phyloP scores from a whole-genome alignment of 1,140 invertebrate genomes.

The Diabrotica virgifera region DNA sequence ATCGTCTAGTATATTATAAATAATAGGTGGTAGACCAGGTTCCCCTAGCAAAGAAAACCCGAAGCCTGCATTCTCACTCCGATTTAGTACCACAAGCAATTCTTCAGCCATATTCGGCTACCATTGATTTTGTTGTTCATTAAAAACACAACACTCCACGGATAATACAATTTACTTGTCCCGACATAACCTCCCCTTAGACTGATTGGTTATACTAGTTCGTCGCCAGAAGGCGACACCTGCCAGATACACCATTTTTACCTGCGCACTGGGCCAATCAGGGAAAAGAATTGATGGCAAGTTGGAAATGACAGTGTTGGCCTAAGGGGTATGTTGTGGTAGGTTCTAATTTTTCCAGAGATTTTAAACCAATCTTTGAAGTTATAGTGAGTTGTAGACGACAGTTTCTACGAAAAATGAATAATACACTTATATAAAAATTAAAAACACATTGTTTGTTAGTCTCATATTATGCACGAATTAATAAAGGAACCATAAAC shows the following conservation, averaged over 20 bases:
- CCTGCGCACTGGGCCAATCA: background rate
- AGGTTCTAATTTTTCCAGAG: no score
- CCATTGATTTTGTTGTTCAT: conserved; percentile 41
- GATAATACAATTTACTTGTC: conserved; percentile 32
- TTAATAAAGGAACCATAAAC: no score
- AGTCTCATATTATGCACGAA: no score
- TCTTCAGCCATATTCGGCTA: conserved; percentile 77
- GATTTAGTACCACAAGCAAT: conserved; percentile 77
- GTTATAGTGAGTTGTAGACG: no score
- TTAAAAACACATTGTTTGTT: no score
- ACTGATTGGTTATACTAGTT: conserved; percentile 26
- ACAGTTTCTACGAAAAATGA: no score
- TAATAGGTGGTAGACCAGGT: conserved; percentile 83
- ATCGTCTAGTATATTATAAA: conserved; percentile 88
- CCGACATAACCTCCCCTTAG: conserved; percentile 42
- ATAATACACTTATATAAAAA: no score
- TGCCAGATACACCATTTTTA: conserved; percentile 1
- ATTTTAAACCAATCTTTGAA: no score
- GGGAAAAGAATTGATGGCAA: background rate
- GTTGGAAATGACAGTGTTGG: background rate
- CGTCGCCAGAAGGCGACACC: conserved; percentile 30
- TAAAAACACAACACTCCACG: conserved; percentile 31
- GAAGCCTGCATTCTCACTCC: conserved; percentile 79
- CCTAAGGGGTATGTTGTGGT: no score
- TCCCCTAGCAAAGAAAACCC: conserved; percentile 86